Evolutionary conservation across 1,140 invertebrate genomes (phyloP), one percentile per base, ranked within the genome.

Genomic region (Heliconius hermathena): DNA sequence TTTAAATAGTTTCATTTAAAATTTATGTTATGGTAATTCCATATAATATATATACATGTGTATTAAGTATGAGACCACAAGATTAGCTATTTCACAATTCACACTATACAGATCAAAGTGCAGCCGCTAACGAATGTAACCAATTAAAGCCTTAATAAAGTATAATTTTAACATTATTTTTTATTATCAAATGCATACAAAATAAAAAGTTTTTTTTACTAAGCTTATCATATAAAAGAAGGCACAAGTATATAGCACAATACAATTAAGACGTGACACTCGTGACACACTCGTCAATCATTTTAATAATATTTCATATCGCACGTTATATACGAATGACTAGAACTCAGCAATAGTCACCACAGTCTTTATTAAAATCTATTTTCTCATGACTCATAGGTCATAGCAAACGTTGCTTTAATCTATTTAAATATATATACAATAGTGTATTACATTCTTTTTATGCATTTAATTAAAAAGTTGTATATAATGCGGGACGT

Each of bases 301-400:
- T 29, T 22, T 66, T 66, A 66, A 66, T 66, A 66, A 66, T 26
- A 66, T 29, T 29, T 26, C 26, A 66, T 66, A 66, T 66, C 60
- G 60, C 60, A 29, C 60, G 60, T 29, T 66, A 66, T 13, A 16
- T 11, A 29, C 22, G 29, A 66, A 66, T 66, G 22, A 26, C 60
- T 29, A 66, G 60, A 66, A 66, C 22, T 66, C 22, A 11, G 60
- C 11, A 66, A 60, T 22, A 66, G 60, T 66, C 60, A 66, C 41
- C 26, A 29, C n/a, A 29, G 60, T 66, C 60, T 66, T 66, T 66
- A 29, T 16, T 66, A 66, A 66, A 16, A 16, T 11, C 2, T 66
- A 60, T 66, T 26, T 66, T 66, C 26, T 66, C 13, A 66, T 29
- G 60, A 66, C 26, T 66, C 5, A 52, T 20, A 18, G 18, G 18